Evolutionary conservation across 2,113 vertebrate species (phyloP), one percentile per base, ranked within the genome.

Genomic region (Prionailurus viverrinus): DNA sequence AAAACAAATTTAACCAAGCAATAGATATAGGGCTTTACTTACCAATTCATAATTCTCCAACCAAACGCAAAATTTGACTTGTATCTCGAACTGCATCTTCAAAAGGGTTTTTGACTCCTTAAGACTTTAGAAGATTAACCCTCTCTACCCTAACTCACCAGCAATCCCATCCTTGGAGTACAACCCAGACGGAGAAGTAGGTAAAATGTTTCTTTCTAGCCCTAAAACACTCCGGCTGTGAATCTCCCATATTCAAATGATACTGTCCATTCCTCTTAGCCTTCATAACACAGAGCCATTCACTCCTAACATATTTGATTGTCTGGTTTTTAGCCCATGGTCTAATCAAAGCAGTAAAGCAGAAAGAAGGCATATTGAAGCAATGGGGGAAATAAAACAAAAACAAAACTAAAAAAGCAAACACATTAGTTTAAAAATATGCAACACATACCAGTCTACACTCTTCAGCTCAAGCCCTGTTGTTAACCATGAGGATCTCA

Each of bases 1-100:
- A 96, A 81, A 88, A 74, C 25, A 84, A 83, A 94, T 27, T 55
- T 86, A 76, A 55, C 68, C 39, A 78, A 91, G 39, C 45, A 68
- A n/a, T 31, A 71, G 18, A n/a, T 41, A 41, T 0, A 63, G 31
- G 4, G 36, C 31, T 84, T 53, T 73, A 31, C 8, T 89, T 41
- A 80, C 86, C 76, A 86, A 83, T 29, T 65, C 36, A n/a, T 6
- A 95, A 71, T 7, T 66, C 48, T 51, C 78, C 39, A 76, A 23
- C 11, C 71, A 74, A 82, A 86, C 1, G 33, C 11, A 80, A 85
- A 71, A 48, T 12, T 4, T 41, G n/a, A 84, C 41, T 71, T 61
- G 12, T 21, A 79, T 58, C 33, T 95, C 82, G 68, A 84, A 81
- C 39, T 53, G 10, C 2, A 29, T 78, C n/a, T 79, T 95, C 33